Evolutionary conservation across 2,888 invertebrate species (phyloP), one percentile per base, ranked within the genome.

Genomic region (Leuctra nigra): DNA sequence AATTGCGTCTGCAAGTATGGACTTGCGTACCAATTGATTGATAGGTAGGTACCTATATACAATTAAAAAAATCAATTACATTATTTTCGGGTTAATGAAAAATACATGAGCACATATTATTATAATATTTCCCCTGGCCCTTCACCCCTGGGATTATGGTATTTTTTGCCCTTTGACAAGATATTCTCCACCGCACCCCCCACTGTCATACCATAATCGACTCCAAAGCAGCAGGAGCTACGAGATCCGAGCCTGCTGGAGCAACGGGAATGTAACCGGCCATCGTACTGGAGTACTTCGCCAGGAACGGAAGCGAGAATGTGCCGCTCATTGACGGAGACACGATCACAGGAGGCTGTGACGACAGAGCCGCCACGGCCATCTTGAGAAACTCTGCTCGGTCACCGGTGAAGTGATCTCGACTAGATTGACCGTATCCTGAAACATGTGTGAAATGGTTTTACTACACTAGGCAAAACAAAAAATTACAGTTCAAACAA

Each of bases 281-380:
- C 22, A 70, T 61, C 14, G 64, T 60, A n/a, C 58, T 59, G 7
- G 71, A 68, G 36, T 70, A 61, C 29, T 66, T 62, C 59, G 70
- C 66, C 24, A 76, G 56, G 62, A 68, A 72, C 1, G 73, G 72
- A 20, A 76, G 62, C 4, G 74, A 66, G 62, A 68, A 76, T 3
- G 61, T 53, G 2, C 77, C 77, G 63, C 74, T 74, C 73, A 75
- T 73, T 1, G 76, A 76, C 0, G 76, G 76, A 44, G 72, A 71
- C 2, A 77, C 68, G 16, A 77, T 62, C 2, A 76, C 70, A 4
- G 73, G 60, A 4, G 18, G 57, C 1, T 60, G 61, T 56, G 74
- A 56, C 1, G 65, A 59, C 16, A 72, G 56, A 2, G 58, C 58
- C 6, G 59, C 54, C 2, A 74, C 64, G 7, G 73, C 56, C 2